Conservation (phyloP, 2,113 vertebrate species). For the Varanus komodoensis region DNA sequence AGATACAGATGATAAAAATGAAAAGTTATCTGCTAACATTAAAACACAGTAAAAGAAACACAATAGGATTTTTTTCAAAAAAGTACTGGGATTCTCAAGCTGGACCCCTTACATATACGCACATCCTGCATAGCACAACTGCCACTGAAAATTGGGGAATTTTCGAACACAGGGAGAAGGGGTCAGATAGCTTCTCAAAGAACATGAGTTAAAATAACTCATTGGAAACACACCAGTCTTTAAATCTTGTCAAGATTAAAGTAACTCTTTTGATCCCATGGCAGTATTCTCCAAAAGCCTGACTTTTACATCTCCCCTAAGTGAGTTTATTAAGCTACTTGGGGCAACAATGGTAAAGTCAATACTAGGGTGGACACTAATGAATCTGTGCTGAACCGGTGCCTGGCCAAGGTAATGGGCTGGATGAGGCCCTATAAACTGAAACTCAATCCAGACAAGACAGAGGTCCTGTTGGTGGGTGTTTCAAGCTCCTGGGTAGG, state of each 20-base stretch:
- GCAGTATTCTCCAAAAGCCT: neutral
- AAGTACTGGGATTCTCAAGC: neutral
- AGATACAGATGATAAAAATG: too few species aligned
- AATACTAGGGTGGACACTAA: too few species aligned
- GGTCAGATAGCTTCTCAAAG: neutral
- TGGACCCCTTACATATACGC: too few species aligned
- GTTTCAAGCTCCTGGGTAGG: too few species aligned
- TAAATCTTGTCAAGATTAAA: neutral
- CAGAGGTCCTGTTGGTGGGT: too few species aligned
- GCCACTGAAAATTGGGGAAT: neutral
- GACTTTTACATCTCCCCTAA: neutral
- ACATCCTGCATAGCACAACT: neutral
- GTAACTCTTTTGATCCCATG: neutral
- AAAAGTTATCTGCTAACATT: too few species aligned
- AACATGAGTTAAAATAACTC: neutral
- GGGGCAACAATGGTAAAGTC: neutral
- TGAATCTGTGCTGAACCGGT: too few species aligned
- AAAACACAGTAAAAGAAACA: too few species aligned
- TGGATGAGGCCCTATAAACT: too few species aligned
- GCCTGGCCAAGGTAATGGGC: too few species aligned
- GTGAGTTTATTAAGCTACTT: neutral
- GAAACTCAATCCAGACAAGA: too few species aligned
- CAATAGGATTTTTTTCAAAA: neutral
- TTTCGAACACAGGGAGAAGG: neutral
- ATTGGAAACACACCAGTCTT: neutral